A percentile compares a stretch with the other conserved stretches of the same genome.
Evolutionary conservation across 2,797 vertebrate species (phyloP).

Genomic region (Setipinna tenuifilis): DNA sequence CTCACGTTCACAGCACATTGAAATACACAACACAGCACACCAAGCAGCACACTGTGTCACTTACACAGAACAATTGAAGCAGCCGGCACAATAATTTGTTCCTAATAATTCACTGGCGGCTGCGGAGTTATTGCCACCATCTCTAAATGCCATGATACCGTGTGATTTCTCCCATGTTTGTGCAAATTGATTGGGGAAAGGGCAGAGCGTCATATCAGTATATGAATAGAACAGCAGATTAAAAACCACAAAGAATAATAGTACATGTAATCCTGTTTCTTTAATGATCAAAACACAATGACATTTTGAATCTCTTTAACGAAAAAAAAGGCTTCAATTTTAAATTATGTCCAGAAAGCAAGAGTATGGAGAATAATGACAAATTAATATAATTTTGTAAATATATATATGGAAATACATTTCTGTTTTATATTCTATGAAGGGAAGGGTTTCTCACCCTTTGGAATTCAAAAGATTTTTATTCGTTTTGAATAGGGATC

Average conservation of each 20-base stretch:
- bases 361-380: not conserved
- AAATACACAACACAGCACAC: not conserved
- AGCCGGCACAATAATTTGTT: slow-evolving; percentile 15
- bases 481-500: not conserved
- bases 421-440: not conserved
- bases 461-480: not conserved
- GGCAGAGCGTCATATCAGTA: slow-evolving; percentile 66
- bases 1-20: not conserved
- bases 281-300: slow-evolving; percentile 48
- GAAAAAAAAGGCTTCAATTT: slow-evolving; percentile 45
- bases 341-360: slow-evolving; percentile 45
- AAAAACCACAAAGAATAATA: slow-evolving; percentile 46
- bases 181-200: slow-evolving; percentile 68
- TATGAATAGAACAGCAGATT: slow-evolving; percentile 44
- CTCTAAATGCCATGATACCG: slow-evolving; percentile 50
- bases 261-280: slow-evolving; percentile 42
- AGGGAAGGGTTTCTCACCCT: not conserved
- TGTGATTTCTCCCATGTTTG: slow-evolving; percentile 48
- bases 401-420: not conserved
- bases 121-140: slow-evolving; percentile 39
- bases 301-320: slow-evolving; percentile 47
- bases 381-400: not conserved
- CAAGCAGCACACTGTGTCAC: not conserved
- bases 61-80: slow-evolving; percentile 26
- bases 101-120: slow-evolving; percentile 2